These are phyloP conservation scores for Caenorhabditis panamensis DNA, from an alignment of 2,888 invertebrate species.

Conservation along the genomic window DNA sequence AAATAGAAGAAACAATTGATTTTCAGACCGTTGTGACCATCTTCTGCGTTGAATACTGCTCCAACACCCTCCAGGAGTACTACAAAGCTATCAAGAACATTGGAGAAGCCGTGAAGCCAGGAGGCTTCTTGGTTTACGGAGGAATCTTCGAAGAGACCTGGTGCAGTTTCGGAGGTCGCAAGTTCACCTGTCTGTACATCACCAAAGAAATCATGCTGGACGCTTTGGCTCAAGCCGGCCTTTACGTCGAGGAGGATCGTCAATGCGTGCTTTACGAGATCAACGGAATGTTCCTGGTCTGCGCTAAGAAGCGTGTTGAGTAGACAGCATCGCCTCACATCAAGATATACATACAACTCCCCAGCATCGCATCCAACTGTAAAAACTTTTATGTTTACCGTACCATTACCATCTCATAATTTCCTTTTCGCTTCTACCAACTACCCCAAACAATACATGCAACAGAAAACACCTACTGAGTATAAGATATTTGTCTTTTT, in stretches of 20 bases:
- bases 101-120: conserved; percentile 65
- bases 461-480: background rate
- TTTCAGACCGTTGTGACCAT: conserved; percentile 75
- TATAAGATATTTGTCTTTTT: background rate
- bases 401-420: conserved; percentile 46
- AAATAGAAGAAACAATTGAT: too few species aligned
- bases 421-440: conserved; percentile 12
- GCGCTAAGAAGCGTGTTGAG: conserved; percentile 62
- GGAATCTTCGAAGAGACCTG: conserved; percentile 80
- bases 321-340: too few species aligned
- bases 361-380: too few species aligned
- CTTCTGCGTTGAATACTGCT: conserved; percentile 80
- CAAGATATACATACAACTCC: background rate
- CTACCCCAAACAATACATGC: background rate
- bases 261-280: conserved; percentile 71
- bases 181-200: conserved; percentile 78
- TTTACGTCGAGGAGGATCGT: conserved; percentile 68
- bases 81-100: conserved; percentile 70
- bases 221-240: conserved; percentile 73
- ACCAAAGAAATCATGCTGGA: conserved; percentile 74
- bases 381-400: conserved; percentile 13
- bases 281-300: conserved; percentile 79
- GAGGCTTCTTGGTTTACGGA: conserved; percentile 77
- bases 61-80: conserved; percentile 75
- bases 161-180: conserved; percentile 79